Evolutionary conservation across 2,113 vertebrate genomes (phyloP).

Genomic region (Grallaria varia): DNA sequence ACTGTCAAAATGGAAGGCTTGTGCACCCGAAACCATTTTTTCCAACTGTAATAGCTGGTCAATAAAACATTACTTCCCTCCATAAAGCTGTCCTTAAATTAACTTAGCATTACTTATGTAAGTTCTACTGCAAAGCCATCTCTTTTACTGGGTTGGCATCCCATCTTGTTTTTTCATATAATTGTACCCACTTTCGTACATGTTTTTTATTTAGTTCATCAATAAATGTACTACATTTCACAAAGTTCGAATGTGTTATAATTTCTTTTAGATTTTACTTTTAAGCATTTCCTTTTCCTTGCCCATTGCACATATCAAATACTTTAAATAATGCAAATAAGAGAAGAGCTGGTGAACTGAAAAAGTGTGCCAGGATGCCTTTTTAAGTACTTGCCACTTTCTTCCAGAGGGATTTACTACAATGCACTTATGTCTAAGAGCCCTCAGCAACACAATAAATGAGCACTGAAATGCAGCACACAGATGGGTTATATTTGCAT

Average conservation of each 20-base stretch:
- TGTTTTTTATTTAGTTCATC: background rate
- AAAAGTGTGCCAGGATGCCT: background rate
- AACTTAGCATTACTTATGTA: background rate
- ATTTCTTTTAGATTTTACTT: background rate
- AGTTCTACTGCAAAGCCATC: background rate
- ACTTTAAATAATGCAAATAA: background rate
- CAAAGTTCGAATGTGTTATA: background rate
- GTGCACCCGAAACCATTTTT: background rate
- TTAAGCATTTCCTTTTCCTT: background rate
- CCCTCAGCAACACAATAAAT: background rate
- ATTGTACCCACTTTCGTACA: background rate
- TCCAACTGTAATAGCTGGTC: background rate
- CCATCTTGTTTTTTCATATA: background rate
- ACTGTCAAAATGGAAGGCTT: background rate
- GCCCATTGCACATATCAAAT: background rate
- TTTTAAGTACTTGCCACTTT: background rate
- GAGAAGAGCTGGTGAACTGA: background rate
- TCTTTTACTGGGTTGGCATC: background rate
- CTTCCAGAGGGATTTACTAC: background rate
- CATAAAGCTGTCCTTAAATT: background rate
- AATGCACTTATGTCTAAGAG: background rate
- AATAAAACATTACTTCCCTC: background rate
- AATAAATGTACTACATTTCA: background rate
- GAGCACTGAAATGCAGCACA: background rate
- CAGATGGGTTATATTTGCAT: background rate